These are phyloP conservation scores for Cataglyphis rosenhaueri DNA, from an alignment of 2,888 invertebrate genomes.

Conservation along the genomic window DNA sequence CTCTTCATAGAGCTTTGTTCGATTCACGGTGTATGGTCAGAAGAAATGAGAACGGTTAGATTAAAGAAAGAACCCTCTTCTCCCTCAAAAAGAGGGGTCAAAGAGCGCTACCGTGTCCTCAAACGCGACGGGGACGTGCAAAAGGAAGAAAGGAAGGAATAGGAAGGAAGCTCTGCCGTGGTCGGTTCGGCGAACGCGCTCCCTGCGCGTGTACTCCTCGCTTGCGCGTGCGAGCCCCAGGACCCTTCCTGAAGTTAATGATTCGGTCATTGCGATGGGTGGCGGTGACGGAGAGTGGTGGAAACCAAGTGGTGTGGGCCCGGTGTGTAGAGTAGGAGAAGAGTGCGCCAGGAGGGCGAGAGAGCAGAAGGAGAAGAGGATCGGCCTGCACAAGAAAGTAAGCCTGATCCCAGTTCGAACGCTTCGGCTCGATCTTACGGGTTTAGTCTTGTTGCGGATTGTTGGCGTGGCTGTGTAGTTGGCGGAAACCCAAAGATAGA, in stretches of 20 bases:
- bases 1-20: not conserved
- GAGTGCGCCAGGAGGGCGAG: conserved; percentile 66
- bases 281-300: conserved; percentile 73
- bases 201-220: conserved; percentile 39
- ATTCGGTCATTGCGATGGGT: conserved; percentile 76
- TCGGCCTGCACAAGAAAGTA: conserved; percentile 77
- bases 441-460: conserved; percentile 51
- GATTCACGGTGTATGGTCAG: not conserved
- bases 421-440: conserved; percentile 72
- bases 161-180: conserved; percentile 42
- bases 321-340: conserved; percentile 76
- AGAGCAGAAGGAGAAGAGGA: conserved; percentile 73
- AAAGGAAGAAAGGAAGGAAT: conserved; percentile 49
- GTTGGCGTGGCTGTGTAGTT: conserved; percentile 28
- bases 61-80: conserved; percentile 40
- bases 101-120: conserved; percentile 45
- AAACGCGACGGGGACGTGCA: conserved; percentile 16
- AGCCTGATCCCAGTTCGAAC: conserved; percentile 81
- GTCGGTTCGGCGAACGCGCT: conserved; percentile 33
- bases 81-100: conserved; percentile 29
- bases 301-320: conserved; percentile 76
- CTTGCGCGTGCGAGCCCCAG: conserved; percentile 61
- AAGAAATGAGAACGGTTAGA: conserved; percentile 18
- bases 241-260: conserved; percentile 76
- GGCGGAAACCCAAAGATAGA: not conserved